Percentiles rank a stretch among this genome's conserved stretches.
phyloP scores from a whole-genome alignment of 2,888 invertebrate genomes.

The Linnaemya vulpina region DNA sequence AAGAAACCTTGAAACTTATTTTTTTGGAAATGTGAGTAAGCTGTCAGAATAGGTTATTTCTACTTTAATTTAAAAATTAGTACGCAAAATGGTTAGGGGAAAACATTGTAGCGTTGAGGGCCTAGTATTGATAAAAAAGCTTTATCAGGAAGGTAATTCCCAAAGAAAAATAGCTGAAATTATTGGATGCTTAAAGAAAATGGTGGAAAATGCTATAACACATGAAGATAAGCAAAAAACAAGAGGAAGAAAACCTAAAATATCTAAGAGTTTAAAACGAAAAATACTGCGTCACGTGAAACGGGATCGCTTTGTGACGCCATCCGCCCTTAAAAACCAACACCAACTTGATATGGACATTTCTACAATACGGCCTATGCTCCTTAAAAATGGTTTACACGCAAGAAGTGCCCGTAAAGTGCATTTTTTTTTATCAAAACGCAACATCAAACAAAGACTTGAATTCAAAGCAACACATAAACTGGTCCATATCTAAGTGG shows the following conservation, averaged over 20 bases:
- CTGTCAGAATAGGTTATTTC: conserved; percentile 26
- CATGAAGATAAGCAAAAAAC: conserved; percentile 27
- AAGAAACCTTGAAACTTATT: conserved; percentile 3
- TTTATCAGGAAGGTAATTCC: conserved; percentile 19
- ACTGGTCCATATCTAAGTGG: conserved; percentile 34
- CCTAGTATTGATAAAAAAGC: conserved; percentile 37
- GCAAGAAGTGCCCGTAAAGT: conserved; percentile 44
- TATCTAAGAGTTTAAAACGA: conserved; percentile 43
- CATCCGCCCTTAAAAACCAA: conserved; percentile 40
- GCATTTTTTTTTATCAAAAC: conserved; percentile 40
- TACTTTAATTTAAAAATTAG: conserved; percentile 17
- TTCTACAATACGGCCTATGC: conserved; percentile 48
- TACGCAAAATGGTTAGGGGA: conserved; percentile 16
- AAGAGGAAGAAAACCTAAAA: conserved; percentile 40
- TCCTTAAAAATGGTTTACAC: conserved; percentile 31
- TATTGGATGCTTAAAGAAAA: conserved; percentile 20
- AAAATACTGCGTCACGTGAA: conserved; percentile 42
- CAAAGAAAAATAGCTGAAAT: conserved; percentile 27
- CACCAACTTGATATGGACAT: conserved; percentile 37
- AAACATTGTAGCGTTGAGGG: conserved; percentile 19
- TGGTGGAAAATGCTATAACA: conserved; percentile 30
- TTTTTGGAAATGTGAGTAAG: conserved; percentile 39
- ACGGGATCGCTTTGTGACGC: conserved; percentile 33
- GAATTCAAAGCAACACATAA: conserved; percentile 27
- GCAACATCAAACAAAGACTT: conserved; percentile 41